Evolutionary conservation across 2,113 vertebrate genomes (phyloP), one percentile per base, ranked within the genome.

Genomic region (Esox niger): DNA sequence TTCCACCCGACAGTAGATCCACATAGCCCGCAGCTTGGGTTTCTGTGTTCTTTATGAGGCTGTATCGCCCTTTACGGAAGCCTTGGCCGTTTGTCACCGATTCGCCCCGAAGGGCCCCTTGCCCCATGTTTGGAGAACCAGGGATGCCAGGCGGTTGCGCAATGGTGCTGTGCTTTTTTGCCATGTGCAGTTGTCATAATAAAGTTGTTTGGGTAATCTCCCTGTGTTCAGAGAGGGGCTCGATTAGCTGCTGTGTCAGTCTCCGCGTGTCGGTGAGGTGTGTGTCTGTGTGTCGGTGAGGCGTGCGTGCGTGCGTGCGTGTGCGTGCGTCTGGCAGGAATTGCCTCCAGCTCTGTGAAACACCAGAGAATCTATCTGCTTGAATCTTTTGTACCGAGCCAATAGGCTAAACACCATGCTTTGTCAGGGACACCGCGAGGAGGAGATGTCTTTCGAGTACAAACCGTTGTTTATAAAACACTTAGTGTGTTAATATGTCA

Each of bases 31-130:
- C 83, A 93, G 90, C 92, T 94, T 90, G 80, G 79, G 88, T 95
- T 93, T 93, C 93, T 90, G 80, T 78, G 82, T 87, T 93, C 88
- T 92, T 92, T 92, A 88, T 93, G 91, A 90, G 82, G 46, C 67
- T 78, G 86, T 87, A 87, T 89, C 90, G 92, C 73, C 84, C 89
- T 92, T 84, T 86, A 86, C 93, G 90, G 86, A 73, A 91, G 82
- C 71, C 87, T 88, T 64, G 74, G 84, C 60, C 83, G 90, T 91
- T 91, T 93, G 89, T 82, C 69, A 83, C 80, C 90, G 74, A 88
- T 84, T 87, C 87, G 84, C 90, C 91, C 88, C 84, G 88, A 83
- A 92, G 92, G 77, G 85, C 86, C 89, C 83, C 89, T 84, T n/a
- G n/a, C 61, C 69, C 75, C 76, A 80, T 88, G 80, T 66, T 49